A percentile compares a stretch with the other conserved stretches of the same genome.
Conservation (phyloP, 2,797 vertebrate species). For the Spizella passerina region DNA sequence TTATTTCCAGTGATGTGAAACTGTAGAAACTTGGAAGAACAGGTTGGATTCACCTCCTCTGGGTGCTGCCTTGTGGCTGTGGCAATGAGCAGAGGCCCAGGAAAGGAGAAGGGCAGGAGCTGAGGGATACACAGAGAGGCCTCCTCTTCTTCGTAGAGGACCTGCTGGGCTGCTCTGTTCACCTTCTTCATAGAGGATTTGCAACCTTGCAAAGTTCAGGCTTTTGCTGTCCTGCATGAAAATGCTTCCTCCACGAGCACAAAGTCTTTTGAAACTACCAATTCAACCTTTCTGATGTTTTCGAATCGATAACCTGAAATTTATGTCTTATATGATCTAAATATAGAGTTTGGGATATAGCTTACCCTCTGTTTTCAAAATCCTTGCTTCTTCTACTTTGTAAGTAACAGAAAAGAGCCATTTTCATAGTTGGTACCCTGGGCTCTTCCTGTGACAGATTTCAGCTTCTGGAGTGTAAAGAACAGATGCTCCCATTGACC, state of each 20-base stretch:
- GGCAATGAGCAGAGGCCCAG: background rate
- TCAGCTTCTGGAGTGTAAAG: background rate
- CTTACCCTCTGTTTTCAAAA: rapidly evolving
- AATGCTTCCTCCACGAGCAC: background rate
- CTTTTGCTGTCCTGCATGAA: background rate
- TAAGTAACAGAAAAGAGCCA: background rate
- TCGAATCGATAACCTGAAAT: background rate
- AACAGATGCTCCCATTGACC: background rate
- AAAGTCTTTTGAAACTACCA: rapidly evolving
- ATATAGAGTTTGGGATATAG: background rate
- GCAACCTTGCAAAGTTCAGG: background rate
- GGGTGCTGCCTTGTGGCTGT: rapidly evolving
- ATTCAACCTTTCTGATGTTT: background rate
- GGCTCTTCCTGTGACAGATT: background rate
- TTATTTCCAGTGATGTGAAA: background rate
- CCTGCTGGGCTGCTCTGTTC: background rate
- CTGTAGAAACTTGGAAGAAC: background rate
- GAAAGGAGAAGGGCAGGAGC: background rate
- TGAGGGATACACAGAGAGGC: background rate
- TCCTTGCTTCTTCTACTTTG: background rate
- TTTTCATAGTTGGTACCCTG: background rate
- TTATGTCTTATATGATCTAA: background rate
- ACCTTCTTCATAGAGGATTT: background rate
- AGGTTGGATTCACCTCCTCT: background rate
- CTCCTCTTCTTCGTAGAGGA: background rate